Conservation (phyloP, 2,113 vertebrate species). For the Pundamilia nyererei region DNA sequence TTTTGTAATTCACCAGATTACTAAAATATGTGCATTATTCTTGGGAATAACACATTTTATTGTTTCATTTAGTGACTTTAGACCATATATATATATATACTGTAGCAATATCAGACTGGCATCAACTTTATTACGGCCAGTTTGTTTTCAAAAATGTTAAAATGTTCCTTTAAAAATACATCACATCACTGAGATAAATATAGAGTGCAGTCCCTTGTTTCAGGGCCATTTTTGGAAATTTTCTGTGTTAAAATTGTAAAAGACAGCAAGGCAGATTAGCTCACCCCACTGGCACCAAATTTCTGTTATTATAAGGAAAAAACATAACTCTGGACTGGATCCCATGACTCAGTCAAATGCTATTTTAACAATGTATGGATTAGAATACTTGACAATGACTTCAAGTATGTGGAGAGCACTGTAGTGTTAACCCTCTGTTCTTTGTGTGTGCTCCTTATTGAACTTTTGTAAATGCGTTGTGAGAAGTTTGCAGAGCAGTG, state of each 20-base stretch:
- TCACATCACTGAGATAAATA: neutral
- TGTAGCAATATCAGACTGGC: neutral
- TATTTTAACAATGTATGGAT: neutral
- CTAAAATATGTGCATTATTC: neutral
- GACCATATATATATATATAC: neutral
- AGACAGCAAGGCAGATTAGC: neutral
- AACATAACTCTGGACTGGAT: neutral
- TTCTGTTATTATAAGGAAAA: neutral
- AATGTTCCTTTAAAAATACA: neutral
- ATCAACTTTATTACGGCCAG: neutral
- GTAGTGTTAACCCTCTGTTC: neutral
- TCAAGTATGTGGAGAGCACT: neutral
- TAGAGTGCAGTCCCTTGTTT: neutral
- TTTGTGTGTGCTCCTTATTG: neutral
- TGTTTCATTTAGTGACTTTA: neutral
- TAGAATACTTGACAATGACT: neutral
- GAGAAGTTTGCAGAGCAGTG: no score
- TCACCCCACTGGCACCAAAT: neutral
- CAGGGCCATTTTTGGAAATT: neutral
- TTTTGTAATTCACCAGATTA: neutral
- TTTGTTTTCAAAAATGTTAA: neutral
- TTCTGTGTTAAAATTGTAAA: neutral
- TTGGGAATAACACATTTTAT: neutral
- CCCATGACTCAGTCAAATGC: neutral
- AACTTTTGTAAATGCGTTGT: neutral